Conservation (phyloP, 2,797 vertebrate species). For the Xyrichtys novacula region DNA sequence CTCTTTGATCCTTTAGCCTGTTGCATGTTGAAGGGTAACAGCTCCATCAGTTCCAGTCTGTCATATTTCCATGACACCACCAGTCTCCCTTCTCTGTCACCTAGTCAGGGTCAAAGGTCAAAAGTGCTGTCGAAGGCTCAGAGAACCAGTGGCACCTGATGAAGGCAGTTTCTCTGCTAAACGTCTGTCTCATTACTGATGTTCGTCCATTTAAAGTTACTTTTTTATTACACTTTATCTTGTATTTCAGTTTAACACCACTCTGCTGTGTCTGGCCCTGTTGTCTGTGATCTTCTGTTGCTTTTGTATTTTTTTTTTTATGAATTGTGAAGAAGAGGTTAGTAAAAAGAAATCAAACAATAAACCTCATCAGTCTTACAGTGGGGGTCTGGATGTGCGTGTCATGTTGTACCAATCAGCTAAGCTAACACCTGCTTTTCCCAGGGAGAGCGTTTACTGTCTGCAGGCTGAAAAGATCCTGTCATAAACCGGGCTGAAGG, state of each 20-base stretch:
- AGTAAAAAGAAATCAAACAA: too few relatives aligned
- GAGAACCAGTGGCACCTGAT: constrained; percentile 13
- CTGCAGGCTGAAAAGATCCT: constrained; percentile 73
- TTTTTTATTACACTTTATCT: too few relatives aligned
- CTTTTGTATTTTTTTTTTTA: too few relatives aligned
- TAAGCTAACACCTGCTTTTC: constrained; percentile 71
- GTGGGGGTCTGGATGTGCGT: constrained; percentile 33
- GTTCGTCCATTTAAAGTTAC: too few relatives aligned
- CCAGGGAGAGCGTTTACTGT: constrained; percentile 44
- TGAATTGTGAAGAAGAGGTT: too few relatives aligned
- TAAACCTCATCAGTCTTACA: constrained; percentile 30
- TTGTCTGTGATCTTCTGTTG: constrained; percentile 1
- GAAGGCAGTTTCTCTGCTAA: neutral
- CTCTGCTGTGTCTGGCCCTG: neutral
- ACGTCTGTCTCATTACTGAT: neutral
- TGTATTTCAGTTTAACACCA: too few relatives aligned
- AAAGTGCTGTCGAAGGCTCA: constrained; percentile 9
- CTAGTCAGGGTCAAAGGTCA: constrained; percentile 38
- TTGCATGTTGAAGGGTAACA: constrained; percentile 52
- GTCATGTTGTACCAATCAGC: constrained; percentile 48
- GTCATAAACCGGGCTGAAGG: constrained; percentile 62
- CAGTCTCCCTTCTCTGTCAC: constrained; percentile 17
- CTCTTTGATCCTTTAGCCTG: constrained; percentile 55
- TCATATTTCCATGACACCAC: constrained; percentile 52
- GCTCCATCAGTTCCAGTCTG: constrained; percentile 52